Percentiles rank a stretch among this genome's conserved stretches.
Conservation (phyloP, 2,113 vertebrate genomes). For the Cyprinus carpio region DNA sequence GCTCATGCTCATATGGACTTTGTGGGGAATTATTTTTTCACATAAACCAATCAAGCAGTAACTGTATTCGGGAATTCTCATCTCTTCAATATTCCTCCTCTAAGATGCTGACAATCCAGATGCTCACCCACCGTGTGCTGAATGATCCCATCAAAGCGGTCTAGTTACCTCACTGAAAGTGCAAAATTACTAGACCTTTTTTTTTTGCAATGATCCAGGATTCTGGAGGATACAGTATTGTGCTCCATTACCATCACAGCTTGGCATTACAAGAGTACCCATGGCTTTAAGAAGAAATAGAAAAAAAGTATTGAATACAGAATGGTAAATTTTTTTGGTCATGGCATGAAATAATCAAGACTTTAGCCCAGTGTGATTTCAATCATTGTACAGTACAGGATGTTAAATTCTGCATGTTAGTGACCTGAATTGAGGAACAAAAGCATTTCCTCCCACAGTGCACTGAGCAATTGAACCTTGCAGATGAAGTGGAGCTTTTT, state of each 20-base stretch:
- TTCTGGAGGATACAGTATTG: constrained; percentile 9
- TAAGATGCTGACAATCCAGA: background rate
- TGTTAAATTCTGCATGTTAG: constrained; percentile 5
- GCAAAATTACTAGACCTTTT: constrained; percentile 14
- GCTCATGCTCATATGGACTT: background rate
- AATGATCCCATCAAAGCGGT: constrained; percentile 36
- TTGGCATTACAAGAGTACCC: constrained; percentile 10
- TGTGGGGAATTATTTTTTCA: background rate
- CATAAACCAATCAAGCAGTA: background rate
- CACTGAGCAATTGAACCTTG: constrained; percentile 4
- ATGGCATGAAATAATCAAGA: constrained; percentile 28
- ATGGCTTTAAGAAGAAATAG: constrained; percentile 8
- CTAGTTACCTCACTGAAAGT: constrained; percentile 19
- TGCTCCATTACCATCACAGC: constrained; percentile 30
- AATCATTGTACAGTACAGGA: background rate
- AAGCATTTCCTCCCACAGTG: constrained; percentile 19
- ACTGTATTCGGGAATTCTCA: background rate
- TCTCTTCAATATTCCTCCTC: constrained; percentile 1
- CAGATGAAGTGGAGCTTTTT: constrained; percentile 53
- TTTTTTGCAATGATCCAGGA: background rate
- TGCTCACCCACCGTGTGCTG: constrained; percentile 11
- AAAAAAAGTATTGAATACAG: constrained; percentile 9
- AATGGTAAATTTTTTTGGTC: background rate
- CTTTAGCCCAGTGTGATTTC: constrained; percentile 1
- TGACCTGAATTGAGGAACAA: constrained; percentile 37